Base-by-base conservation (phyloP, 2,113 vertebrate genomes). In the Pterophyllum scalare region DNA sequence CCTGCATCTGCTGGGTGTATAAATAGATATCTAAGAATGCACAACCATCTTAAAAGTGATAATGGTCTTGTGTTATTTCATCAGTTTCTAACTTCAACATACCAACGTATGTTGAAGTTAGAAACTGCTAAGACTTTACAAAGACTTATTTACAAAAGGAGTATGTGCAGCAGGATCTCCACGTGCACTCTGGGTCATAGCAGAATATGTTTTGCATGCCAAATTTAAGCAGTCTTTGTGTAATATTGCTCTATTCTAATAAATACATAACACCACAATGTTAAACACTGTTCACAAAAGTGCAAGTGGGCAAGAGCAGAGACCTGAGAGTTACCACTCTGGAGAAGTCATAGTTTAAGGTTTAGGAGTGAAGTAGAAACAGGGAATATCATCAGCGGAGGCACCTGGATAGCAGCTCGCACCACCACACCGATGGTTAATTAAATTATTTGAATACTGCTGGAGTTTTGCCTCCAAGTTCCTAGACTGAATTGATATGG, bases 401-500 rank as follows among this genome's bases (percentile, higher is more conserved):
- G 26, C 31, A 9, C 28, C 65, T 28, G 40, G 59, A 81, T 62
- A 52, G 24, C 24, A 78, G 49, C 22, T 33, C 3, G 2, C 35
- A 43, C 64, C n/a, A 49, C 56, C 28, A n/a, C 56, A 57, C 28
- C 57, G 46, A 26, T 43, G 19, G 58, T 85, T 70, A 40, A 86
- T 83, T 43, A 43, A 82, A 81, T 85, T 28, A 75, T 17, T 9
- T 60, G 56, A 79, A 85, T 72, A 81, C 43, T 14, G 35, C 35
- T 6, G 26, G 35, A 40, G n/a, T 77, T 83, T 54, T 62, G 22
- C 56, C 49, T 57, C 43, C 7, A 59, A 56, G 14, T 72, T 80
- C 43, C 26, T 40, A 14, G 5, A 35, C 19, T 24, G n/a, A 82
- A 77, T 49, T 85, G 49, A 81, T 80, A 80, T 87, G 84, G 77